phyloP scores from a whole-genome alignment of 2,797 vertebrate genomes.

The Chaetophractus vellerosus region DNA sequence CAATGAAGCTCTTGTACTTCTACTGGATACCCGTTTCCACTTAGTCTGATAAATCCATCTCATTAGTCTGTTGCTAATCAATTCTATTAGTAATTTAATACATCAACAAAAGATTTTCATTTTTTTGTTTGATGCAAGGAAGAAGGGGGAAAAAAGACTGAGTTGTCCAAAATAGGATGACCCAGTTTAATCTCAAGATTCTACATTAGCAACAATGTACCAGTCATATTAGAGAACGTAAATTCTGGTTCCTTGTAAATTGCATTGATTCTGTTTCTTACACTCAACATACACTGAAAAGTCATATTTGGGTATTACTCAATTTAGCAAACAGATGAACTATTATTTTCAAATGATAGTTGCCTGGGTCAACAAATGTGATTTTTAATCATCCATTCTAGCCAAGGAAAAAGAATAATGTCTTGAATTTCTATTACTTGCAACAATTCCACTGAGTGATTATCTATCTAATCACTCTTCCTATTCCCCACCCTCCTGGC shows the following conservation, averaged over 20 bases:
- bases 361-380: not conserved
- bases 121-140: conserved; percentile 39
- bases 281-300: not conserved
- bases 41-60: conserved; percentile 53
- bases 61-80: conserved; percentile 51
- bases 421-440: conserved; percentile 18
- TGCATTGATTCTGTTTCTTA: conserved; percentile 30
- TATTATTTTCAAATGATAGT: conserved; percentile 56
- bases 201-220: conserved; percentile 14
- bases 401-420: not conserved
- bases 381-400: conserved; percentile 18
- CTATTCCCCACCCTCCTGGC: not conserved
- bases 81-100: conserved; percentile 65
- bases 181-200: conserved; percentile 63
- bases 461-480: not conserved
- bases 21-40: conserved; percentile 69
- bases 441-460: conserved; percentile 19
- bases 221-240: not conserved
- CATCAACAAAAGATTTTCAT: conserved; percentile 52
- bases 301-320: not conserved
- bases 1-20: conserved; percentile 72
- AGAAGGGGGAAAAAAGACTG: conserved; percentile 65
- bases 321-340: conserved; percentile 27
- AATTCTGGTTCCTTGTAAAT: not conserved
- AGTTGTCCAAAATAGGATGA: not conserved